Percentiles rank a stretch among this genome's conserved stretches.
phyloP scores from a whole-genome alignment of 2,888 invertebrate species.

The Dicycla oo region DNA sequence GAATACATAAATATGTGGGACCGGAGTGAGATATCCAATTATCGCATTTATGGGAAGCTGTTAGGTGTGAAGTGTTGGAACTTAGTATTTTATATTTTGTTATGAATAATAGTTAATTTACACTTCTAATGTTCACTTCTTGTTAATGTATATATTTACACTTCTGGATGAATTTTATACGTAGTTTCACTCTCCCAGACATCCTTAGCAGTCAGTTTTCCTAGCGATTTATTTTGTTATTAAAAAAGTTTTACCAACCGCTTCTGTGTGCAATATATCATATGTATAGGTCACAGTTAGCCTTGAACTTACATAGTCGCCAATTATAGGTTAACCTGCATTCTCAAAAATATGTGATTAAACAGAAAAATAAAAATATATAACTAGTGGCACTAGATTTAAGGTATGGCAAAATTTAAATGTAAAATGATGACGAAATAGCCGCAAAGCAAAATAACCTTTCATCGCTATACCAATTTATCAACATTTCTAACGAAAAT shows the following conservation, averaged over 20 bases:
- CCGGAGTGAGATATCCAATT: constrained; percentile 51
- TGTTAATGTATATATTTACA: too few relatives aligned
- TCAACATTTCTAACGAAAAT: constrained; percentile 9
- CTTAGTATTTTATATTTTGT: neutral
- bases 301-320: neutral
- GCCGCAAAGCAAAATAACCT: neutral
- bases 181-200: neutral
- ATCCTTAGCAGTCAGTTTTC: neutral
- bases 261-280: neutral
- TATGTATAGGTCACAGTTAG: neutral
- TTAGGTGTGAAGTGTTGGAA: constrained; percentile 4
- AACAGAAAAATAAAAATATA: neutral
- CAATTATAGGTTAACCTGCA: neutral
- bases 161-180: neutral
- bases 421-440: neutral
- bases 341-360: neutral
- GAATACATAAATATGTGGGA: constrained; percentile 52
- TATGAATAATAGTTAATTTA: neutral
- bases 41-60: constrained; percentile 31
- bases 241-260: neutral
- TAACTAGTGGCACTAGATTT: neutral
- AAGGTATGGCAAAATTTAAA: neutral
- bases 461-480: neutral
- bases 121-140: too few relatives aligned
- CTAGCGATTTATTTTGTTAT: neutral